Evolutionary conservation across 2,113 vertebrate species (phyloP), one percentile per base, ranked within the genome.

Genomic region (Conger conger): DNA sequence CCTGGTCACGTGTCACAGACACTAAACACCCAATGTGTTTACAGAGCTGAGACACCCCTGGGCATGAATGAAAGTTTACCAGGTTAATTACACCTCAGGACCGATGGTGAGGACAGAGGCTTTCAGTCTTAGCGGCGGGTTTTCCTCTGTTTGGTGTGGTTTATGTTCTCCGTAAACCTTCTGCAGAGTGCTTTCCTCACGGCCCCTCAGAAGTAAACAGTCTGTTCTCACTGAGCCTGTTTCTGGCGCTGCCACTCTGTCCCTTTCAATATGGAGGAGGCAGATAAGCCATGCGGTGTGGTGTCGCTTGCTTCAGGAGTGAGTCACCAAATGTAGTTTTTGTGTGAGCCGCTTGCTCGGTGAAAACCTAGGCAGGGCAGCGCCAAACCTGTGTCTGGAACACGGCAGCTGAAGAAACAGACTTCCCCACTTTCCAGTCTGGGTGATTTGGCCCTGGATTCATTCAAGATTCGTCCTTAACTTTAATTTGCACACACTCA

Each of bases 91-190:
- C 20, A 36, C 37, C 27, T 79, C 27, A n/a, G 20, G 20, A 23
- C 60, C 17, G 1, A 6, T n/a, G 37, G 7, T n/a, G 73, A 91
- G 90, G 90, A 90, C 88, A 84, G 83, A 85, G 86, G 90, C 92
- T 93, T 89, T 92, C 86, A 76, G 84, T 87, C 81, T 20, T 84
- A 80, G 33, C 83, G 57, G 36, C 81, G 82, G 80, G 84, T 85
- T 88, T 23, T 16, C 76, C 82, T 81, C 78, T 89, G 83, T 86
- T 73, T 85, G 83, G 30, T 68, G 81, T 85, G 88, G 82, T 92
- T 88, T 91, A 85, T 86, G 89, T 87, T 82, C n/a, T 11, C 86
- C 53, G 88, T 73, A 13, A 73, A 33, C 27, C 63, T 30, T n/a
- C n/a, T n/a, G 5, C 8, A n/a, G 63, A 13, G 8, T 73, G 27